phyloP scores from a whole-genome alignment of 2,113 vertebrate genomes.

The Myrmophylax atrothorax region DNA sequence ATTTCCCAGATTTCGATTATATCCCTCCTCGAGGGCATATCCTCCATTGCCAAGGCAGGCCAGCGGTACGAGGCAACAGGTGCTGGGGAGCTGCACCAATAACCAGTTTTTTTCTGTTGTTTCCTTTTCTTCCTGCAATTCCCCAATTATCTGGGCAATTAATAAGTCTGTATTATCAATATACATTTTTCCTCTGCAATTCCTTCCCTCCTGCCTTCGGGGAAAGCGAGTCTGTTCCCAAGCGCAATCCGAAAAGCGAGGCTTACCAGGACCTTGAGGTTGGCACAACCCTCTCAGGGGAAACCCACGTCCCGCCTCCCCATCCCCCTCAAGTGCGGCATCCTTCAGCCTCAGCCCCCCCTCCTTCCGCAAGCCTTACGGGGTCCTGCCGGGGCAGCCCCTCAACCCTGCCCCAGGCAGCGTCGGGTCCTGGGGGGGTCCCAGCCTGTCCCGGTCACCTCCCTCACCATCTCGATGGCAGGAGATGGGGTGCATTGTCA shows the following conservation, averaged over 20 bases:
- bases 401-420: not conserved
- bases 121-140: not conserved
- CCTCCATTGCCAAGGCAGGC: too few relatives aligned
- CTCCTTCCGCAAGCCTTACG: not conserved
- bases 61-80: not conserved
- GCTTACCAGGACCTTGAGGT: not conserved
- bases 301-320: not conserved
- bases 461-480: not conserved
- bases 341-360: not conserved
- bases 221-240: not conserved
- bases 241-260: accelerated
- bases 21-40: not conserved
- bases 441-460: not conserved
- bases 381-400: not conserved
- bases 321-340: not conserved
- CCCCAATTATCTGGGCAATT: not conserved
- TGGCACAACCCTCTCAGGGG: not conserved
- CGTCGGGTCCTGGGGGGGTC: not conserved
- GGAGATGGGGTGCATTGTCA: not conserved
- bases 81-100: not conserved
- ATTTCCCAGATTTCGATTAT: not conserved
- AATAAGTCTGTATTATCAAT: not conserved
- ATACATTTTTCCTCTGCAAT: too few relatives aligned
- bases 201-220: not conserved
- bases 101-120: accelerated